Base-by-base conservation (phyloP, 1,140 invertebrate species). In the Dreissena rostriformis region DNA sequence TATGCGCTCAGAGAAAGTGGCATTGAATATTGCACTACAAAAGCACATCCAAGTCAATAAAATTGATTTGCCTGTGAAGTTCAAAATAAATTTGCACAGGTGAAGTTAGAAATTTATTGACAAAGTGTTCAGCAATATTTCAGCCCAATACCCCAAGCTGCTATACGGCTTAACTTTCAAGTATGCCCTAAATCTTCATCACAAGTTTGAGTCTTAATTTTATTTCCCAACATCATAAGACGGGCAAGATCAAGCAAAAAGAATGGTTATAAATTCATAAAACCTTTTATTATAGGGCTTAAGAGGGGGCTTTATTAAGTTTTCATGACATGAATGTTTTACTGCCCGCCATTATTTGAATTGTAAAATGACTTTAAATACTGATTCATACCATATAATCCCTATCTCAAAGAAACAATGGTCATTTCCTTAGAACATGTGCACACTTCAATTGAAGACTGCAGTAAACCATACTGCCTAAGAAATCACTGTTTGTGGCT, bases 61-160 rank as follows among this genome's bases (percentile, higher is more conserved):
- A 65, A 79, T 79, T 79, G 77, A 79, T 79, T 76, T 79, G 17
- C n/a, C 28, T 19, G 15, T 71, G 6, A 79, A 79, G 66, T 67
- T 67, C 65, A 68, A 22, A 22, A 53, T 52, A 79, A 79, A 79
- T 79, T 70, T 71, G 49, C 77, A 68, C 77, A 79, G 77, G 61
- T 79, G 77, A 79, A 53, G 77, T 15, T 53, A 6, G 49, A 68
- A 79, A 79, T 71, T 39, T 39, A 71, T 71, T 71, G 26, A 49
- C 68, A 71, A 6, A 71, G 26, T 67, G 19, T 71, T 49, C 26
- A 39, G 26, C 28, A 71, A 71, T 39, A 39, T n/a, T 61, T 61
- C 12, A 61, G 22, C 2, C 17, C 57, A 61, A n/a, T 19, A 19
- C 22, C 57, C 22, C 17, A 61, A 61, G 57, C 57, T 61, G 57